A percentile compares a stretch with the other conserved stretches of the same genome.
phyloP scores from a whole-genome alignment of 2,888 invertebrate species.

The Prenolepis imparis region DNA sequence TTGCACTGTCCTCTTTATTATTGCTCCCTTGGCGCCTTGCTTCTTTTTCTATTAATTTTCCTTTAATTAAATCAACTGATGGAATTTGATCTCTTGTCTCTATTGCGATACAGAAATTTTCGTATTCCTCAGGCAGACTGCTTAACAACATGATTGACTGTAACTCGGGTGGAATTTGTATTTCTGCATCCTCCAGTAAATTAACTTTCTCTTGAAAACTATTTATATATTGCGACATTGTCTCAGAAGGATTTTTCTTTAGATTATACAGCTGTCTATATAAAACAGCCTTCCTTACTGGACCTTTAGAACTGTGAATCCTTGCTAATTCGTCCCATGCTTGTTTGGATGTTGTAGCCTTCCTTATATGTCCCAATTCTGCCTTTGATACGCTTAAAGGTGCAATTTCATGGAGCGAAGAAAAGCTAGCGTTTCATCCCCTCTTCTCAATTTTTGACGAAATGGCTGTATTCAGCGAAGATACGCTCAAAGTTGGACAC shows the following conservation, averaged over 20 bases:
- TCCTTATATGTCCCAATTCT: conserved; percentile 18
- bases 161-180: conserved; percentile 14
- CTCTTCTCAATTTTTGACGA: too few relatives aligned
- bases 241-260: neutral
- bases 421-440: too few relatives aligned
- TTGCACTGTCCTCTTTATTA: neutral
- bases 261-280: conserved; percentile 26
- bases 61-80: conserved; percentile 10
- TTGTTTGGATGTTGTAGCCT: neutral
- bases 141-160: conserved; percentile 42
- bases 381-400: conserved; percentile 16
- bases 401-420: too few relatives aligned
- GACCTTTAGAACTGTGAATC: conserved; percentile 37
- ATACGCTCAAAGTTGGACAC: too few relatives aligned
- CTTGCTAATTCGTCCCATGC: conserved; percentile 28
- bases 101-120: conserved; percentile 32
- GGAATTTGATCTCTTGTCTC: conserved; percentile 37
- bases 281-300: conserved; percentile 16
- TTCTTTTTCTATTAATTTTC: conserved; percentile 30
- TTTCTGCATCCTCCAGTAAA: conserved; percentile 12
- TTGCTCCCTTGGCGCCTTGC: neutral
- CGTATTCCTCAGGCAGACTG: conserved; percentile 14
- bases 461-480: too few relatives aligned
- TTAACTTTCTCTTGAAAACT: conserved; percentile 1
- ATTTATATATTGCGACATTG: conserved; percentile 34